Conservation (phyloP, 2,888 invertebrate species). For the Tridacna crocea region DNA sequence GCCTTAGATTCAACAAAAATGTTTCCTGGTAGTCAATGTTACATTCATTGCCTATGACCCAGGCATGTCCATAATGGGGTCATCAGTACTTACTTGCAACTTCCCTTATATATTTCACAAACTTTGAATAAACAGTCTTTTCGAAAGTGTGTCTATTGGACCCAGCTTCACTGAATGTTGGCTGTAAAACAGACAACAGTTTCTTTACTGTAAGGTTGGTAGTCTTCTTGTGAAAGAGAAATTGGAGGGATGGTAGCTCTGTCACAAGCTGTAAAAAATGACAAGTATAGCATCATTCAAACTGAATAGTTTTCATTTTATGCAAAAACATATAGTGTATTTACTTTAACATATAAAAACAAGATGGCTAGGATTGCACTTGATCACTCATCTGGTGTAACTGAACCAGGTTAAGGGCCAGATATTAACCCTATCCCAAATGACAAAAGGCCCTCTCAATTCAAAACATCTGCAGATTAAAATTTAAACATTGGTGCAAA, state of each 20-base stretch:
- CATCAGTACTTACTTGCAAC: not conserved
- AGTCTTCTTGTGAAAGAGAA: not conserved
- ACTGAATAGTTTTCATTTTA: too few relatives aligned
- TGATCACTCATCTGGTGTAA: not conserved
- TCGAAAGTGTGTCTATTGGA: not conserved
- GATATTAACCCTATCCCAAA: too few relatives aligned
- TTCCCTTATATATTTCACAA: not conserved
- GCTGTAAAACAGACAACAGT: not conserved
- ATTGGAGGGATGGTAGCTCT: not conserved
- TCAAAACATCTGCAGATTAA: too few relatives aligned
- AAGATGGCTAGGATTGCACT: not conserved
- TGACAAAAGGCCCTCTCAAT: too few relatives aligned
- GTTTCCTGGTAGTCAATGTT: too few relatives aligned
- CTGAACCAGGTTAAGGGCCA: not conserved
- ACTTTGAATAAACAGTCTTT: not conserved
- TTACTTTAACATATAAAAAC: not conserved
- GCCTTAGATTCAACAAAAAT: too few relatives aligned
- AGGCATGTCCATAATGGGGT: too few relatives aligned
- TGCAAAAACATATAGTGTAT: too few relatives aligned
- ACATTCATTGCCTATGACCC: too few relatives aligned
- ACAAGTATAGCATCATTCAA: too few relatives aligned
- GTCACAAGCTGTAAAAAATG: not conserved
- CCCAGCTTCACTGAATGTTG: not conserved
- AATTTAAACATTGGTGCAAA: too few relatives aligned
- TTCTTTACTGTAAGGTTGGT: not conserved